Percentiles rank a stretch among this genome's conserved stretches.
These are phyloP conservation scores for Pseudochirops cupreus DNA, from an alignment of 2,797 vertebrate species.

Conservation along the genomic window DNA sequence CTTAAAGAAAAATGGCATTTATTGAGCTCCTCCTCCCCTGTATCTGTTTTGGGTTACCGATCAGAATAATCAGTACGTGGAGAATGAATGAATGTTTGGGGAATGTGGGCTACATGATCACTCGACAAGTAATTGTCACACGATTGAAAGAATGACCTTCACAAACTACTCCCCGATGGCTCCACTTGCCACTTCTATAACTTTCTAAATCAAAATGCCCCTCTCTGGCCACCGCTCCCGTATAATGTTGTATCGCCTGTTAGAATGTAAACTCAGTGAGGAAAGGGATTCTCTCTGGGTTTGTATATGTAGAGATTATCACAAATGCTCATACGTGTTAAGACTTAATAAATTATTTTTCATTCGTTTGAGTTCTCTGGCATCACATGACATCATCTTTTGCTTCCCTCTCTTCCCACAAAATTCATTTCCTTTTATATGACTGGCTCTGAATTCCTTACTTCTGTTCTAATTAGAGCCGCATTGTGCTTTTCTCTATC, in stretches of 20 bases:
- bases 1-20: constrained; percentile 81
- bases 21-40: constrained; percentile 11
- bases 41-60: neutral
- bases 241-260: neutral
- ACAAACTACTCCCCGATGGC: neutral
- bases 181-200: neutral
- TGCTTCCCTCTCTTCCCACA: neutral
- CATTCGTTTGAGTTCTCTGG: neutral
- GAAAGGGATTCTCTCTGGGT: neutral
- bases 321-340: neutral
- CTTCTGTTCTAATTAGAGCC: neutral
- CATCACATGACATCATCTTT: neutral
- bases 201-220: neutral
- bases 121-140: neutral
- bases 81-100: neutral
- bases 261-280: neutral
- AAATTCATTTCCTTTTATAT: neutral
- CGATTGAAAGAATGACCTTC: neutral
- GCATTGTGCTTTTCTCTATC: neutral
- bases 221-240: neutral
- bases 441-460: neutral
- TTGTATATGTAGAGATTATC: neutral
- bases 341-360: constrained; percentile 1
- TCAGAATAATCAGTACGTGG: neutral
- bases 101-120: neutral